Percentiles rank a stretch among this genome's conserved stretches.
phyloP scores from a whole-genome alignment of 2,113 vertebrate genomes.

The Cygnus atratus region DNA sequence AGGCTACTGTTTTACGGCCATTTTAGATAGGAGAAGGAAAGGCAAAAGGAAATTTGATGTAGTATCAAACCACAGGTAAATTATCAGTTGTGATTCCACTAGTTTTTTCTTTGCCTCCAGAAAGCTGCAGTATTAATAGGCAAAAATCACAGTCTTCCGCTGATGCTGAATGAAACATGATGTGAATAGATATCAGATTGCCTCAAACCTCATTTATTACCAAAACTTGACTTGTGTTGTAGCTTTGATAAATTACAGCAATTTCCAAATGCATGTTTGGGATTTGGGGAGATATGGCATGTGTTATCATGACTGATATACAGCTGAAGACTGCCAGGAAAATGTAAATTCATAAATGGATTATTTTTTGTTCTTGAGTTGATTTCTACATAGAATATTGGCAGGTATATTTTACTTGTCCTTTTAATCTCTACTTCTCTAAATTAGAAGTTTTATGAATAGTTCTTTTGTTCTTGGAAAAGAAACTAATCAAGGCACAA shows the following conservation, averaged over 20 bases:
- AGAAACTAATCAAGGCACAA: constrained; percentile 4
- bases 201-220: not conserved
- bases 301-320: not conserved
- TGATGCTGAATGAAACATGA: not conserved
- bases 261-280: constrained; percentile 18
- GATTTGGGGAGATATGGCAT: not conserved
- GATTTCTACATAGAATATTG: not conserved
- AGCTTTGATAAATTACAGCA: constrained; percentile 52
- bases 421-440: constrained; percentile 33
- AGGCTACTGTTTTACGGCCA: not conserved
- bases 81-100: not conserved
- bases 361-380: not conserved
- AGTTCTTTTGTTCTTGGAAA: constrained; percentile 10
- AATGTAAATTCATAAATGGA: not conserved
- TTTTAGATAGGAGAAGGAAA: not conserved
- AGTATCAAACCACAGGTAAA: not conserved
- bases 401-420: not conserved
- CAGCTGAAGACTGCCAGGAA: not conserved
- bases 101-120: not conserved
- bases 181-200: constrained; percentile 6
- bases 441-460: constrained; percentile 42
- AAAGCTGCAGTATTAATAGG: not conserved
- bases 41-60: not conserved
- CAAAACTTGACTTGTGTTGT: not conserved
- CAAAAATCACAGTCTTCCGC: not conserved